Conservation (phyloP, 2,797 vertebrate species). For the Jordanella pulchra region DNA sequence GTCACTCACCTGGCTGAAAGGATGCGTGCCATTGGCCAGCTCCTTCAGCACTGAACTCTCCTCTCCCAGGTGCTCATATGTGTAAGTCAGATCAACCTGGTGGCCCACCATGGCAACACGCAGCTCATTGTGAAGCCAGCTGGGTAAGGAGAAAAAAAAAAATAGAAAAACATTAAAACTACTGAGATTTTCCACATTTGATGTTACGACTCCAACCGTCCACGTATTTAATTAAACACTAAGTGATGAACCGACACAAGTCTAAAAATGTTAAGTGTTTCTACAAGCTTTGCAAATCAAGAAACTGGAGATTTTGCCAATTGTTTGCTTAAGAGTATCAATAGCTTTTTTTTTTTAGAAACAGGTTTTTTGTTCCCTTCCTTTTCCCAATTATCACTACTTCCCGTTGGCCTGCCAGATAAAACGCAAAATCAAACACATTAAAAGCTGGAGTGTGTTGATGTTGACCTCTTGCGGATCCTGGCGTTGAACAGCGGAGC, state of each 20-base stretch:
- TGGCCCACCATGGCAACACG: constrained; percentile 90
- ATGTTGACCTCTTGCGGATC: constrained; percentile 83
- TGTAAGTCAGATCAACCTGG: constrained; percentile 89
- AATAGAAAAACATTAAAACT: not conserved
- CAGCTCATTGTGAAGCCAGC: constrained; percentile 98
- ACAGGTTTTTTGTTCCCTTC: not conserved
- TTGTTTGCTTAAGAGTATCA: too few species aligned
- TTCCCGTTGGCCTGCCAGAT: too few species aligned
- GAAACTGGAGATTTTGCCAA: too few species aligned
- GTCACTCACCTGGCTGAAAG: constrained; percentile 87
- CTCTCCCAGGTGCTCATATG: constrained; percentile 92
- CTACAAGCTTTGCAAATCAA: too few species aligned
- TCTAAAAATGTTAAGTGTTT: too few species aligned
- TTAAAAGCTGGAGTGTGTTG: not conserved
- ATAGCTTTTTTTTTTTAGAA: too few species aligned
- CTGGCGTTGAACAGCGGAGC: constrained; percentile 95
- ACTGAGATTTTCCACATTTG: too few species aligned
- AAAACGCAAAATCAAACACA: not conserved
- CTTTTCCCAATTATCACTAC: too few species aligned
- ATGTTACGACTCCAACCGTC: too few species aligned
- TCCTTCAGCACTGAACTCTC: constrained; percentile 87
- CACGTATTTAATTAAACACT: too few species aligned
- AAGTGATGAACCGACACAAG: too few species aligned
- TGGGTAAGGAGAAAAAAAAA: constrained; percentile 55
- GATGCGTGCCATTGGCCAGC: constrained; percentile 87